Percentiles rank a stretch among this genome's conserved stretches.
phyloP scores from a whole-genome alignment of 2,888 invertebrate species.

The Polyommatus iphigenia region DNA sequence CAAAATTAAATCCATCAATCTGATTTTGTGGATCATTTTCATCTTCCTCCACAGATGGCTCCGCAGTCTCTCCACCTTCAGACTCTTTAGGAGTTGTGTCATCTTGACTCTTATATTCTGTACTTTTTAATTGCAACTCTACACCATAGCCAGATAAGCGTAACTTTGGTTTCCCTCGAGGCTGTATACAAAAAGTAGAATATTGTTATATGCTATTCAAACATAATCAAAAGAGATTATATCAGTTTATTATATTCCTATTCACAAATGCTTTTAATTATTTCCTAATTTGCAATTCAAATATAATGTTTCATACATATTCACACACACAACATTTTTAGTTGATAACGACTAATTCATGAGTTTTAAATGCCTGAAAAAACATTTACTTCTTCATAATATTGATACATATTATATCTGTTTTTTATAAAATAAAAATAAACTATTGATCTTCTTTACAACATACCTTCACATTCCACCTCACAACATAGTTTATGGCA shows the following conservation, averaged over 20 bases:
- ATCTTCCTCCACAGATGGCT: slow-evolving; percentile 74
- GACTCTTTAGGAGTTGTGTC: slow-evolving; percentile 87
- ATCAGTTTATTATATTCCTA: neutral
- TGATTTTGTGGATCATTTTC: slow-evolving; percentile 85
- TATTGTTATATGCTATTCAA: neutral
- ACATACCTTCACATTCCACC: slow-evolving; percentile 91
- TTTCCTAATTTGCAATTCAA: neutral
- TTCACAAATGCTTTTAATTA: neutral
- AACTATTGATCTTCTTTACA: too few relatives aligned
- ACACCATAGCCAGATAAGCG: slow-evolving; percentile 98
- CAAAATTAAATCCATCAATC: slow-evolving; percentile 94
- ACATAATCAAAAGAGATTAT: neutral
- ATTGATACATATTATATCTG: neutral
- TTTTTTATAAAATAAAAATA: too few relatives aligned
- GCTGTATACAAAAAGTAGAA: slow-evolving; percentile 47
- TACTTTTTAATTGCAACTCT: slow-evolving; percentile 98
- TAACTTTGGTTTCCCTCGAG: slow-evolving; percentile 76
- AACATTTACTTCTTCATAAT: neutral
- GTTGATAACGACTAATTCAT: neutral
- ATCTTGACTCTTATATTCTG: slow-evolving; percentile 99
- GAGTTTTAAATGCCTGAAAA: neutral
- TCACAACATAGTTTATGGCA: slow-evolving; percentile 89
- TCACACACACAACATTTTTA: neutral
- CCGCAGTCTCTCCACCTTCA: slow-evolving; percentile 65
- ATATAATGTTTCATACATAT: neutral